Evolutionary conservation across 2,113 vertebrate species (phyloP).

Genomic region (Tautogolabrus adspersus): DNA sequence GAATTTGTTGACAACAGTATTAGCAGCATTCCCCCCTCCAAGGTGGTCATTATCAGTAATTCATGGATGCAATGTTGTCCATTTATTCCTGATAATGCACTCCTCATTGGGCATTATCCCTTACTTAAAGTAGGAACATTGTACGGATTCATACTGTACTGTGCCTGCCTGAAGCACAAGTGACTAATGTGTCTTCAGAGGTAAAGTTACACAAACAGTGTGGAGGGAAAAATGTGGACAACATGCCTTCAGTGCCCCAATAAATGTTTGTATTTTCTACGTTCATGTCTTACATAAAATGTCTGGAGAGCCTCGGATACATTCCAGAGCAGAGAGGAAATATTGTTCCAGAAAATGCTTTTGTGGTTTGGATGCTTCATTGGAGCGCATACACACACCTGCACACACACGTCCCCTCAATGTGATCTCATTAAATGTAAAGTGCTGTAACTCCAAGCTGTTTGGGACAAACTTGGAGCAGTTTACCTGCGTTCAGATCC

Average conservation of each 20-base stretch:
- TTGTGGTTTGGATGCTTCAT: conserved; percentile 57
- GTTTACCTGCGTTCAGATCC: conserved; percentile 75
- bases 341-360: conserved; percentile 59
- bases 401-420: conserved; percentile 52
- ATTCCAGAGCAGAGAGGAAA: conserved; percentile 39
- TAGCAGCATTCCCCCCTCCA: too few species aligned
- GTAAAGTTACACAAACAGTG: conserved; percentile 35
- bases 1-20: too few species aligned
- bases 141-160: conserved; percentile 41
- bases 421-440: conserved; percentile 67
- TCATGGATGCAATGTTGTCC: too few species aligned
- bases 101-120: background rate
- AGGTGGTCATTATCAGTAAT: too few species aligned
- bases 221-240: conserved; percentile 44
- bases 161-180: conserved; percentile 53
- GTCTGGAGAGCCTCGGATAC: conserved; percentile 48
- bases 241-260: conserved; percentile 45
- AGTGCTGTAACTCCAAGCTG: conserved; percentile 75
- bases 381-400: conserved; percentile 26
- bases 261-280: conserved; percentile 35
- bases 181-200: conserved; percentile 46
- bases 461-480: conserved; percentile 78
- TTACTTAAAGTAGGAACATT: background rate
- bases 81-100: background rate
- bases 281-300: conserved; percentile 24